A percentile compares a stretch with the other conserved stretches of the same genome.
Evolutionary conservation across 2,888 invertebrate species (phyloP).

Genomic region (Macrophya alboannulata): DNA sequence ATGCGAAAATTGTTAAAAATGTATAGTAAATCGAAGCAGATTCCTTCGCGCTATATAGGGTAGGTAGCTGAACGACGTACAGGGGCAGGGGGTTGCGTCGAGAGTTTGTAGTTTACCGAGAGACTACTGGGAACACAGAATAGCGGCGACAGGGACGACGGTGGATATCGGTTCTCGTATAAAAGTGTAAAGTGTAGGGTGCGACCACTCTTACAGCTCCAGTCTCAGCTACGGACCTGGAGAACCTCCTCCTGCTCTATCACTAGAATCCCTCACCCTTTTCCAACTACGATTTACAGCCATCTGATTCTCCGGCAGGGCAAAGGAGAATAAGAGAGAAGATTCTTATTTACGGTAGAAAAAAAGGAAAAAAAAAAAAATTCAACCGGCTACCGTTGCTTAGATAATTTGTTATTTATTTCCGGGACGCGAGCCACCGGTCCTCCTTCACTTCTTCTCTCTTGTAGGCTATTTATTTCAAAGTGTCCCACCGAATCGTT

Average conservation of each 20-base stretch:
- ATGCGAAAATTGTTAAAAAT: slow-evolving; percentile 12
- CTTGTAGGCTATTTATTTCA: slow-evolving; percentile 62
- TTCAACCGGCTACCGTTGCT: slow-evolving; percentile 58
- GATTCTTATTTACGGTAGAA: slow-evolving; percentile 69
- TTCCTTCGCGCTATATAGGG: neutral
- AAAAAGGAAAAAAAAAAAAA: slow-evolving; percentile 57
- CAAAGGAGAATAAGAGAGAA: slow-evolving; percentile 25
- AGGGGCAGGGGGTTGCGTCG: slow-evolving; percentile 13
- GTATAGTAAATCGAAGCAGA: neutral
- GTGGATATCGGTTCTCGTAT: slow-evolving; percentile 48
- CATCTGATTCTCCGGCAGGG: slow-evolving; percentile 70
- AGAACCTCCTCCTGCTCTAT: slow-evolving; percentile 24
- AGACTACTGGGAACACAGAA: slow-evolving; percentile 22
- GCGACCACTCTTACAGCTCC: slow-evolving; percentile 34
- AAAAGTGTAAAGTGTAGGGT: slow-evolving; percentile 44
- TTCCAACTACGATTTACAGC: slow-evolving; percentile 71
- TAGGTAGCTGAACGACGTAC: slow-evolving; percentile 9
- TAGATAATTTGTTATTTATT: slow-evolving; percentile 70
- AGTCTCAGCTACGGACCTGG: slow-evolving; percentile 16
- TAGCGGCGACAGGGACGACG: slow-evolving; percentile 30
- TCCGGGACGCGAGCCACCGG: slow-evolving; percentile 58
- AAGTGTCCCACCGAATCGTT: slow-evolving; percentile 62
- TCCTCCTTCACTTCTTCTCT: slow-evolving; percentile 29
- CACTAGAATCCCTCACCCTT: slow-evolving; percentile 31
- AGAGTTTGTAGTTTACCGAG: slow-evolving; percentile 39